Conservation (phyloP, 2,113 vertebrate species). For the Brevimyrus niger region DNA sequence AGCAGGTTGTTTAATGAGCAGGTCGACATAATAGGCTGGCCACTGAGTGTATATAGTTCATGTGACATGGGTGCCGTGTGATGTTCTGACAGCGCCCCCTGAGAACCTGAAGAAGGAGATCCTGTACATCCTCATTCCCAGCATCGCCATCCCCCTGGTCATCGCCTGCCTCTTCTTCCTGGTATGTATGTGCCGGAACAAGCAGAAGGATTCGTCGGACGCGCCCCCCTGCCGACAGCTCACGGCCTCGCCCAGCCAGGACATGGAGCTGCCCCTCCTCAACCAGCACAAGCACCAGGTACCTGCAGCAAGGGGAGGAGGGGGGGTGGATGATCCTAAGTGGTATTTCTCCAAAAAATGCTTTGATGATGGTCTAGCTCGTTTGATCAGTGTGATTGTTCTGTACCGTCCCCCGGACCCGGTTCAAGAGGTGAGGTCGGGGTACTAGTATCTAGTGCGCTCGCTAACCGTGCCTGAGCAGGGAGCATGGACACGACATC, state of each 20-base stretch:
- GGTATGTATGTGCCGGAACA: slow-evolving; percentile 91
- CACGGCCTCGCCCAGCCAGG: slow-evolving; percentile 77
- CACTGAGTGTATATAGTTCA: background rate
- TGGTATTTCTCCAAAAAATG: background rate
- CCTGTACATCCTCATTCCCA: slow-evolving; percentile 88
- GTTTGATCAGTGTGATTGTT: background rate
- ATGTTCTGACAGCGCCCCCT: slow-evolving; percentile 61
- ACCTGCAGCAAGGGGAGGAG: background rate
- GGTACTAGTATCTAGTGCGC: background rate
- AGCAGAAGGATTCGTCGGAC: slow-evolving; percentile 75
- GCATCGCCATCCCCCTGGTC: slow-evolving; percentile 84
- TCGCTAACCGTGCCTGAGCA: background rate
- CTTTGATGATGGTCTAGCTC: background rate
- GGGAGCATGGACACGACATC: background rate
- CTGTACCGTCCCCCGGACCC: background rate
- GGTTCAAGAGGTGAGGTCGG: background rate
- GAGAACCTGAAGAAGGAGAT: slow-evolving; percentile 87
- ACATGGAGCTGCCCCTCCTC: slow-evolving; percentile 87
- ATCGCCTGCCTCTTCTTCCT: slow-evolving; percentile 91
- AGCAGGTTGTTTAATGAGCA: background rate
- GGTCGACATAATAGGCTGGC: background rate
- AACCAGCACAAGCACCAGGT: slow-evolving; percentile 88
- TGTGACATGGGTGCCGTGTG: background rate
- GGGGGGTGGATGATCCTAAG: background rate
- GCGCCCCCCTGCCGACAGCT: slow-evolving; percentile 74